Evolutionary conservation across 2,888 invertebrate species (phyloP).

Genomic region (Acheta domesticus): DNA sequence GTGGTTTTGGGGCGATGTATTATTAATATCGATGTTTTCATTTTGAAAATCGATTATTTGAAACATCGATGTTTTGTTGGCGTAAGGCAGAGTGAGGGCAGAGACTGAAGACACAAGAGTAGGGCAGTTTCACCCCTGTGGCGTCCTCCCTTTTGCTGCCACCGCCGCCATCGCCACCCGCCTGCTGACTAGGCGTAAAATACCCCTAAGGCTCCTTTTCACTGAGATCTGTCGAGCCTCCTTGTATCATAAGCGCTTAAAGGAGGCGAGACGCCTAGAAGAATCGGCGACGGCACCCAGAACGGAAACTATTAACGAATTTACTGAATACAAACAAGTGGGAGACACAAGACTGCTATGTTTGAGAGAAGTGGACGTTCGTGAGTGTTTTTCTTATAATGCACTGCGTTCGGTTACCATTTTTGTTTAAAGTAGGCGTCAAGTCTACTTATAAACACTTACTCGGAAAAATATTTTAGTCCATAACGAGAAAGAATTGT

Average conservation of each 20-base stretch:
- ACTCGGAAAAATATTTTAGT: too few relatives aligned
- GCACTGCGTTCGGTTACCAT: too few relatives aligned
- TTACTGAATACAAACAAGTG: neutral
- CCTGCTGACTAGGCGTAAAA: constrained; percentile 6
- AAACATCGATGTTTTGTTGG: neutral
- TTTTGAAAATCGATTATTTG: too few relatives aligned
- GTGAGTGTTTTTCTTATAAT: too few relatives aligned
- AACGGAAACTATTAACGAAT: neutral
- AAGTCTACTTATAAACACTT: too few relatives aligned
- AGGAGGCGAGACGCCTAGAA: neutral
- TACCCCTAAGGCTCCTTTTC: neutral
- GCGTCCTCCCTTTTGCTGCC: neutral
- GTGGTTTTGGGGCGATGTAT: too few relatives aligned
- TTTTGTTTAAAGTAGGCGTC: too few relatives aligned
- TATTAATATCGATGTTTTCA: too few relatives aligned
- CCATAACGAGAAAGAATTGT: too few relatives aligned
- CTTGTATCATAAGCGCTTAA: neutral
- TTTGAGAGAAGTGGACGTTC: too few relatives aligned
- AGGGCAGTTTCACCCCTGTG: neutral
- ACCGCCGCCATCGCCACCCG: neutral
- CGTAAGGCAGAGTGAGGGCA: neutral
- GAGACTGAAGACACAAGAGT: neutral
- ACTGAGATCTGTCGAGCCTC: neutral
- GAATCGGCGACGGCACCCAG: neutral
- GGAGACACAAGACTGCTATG: too few relatives aligned